Conservation (phyloP, 2,797 vertebrate species). For the Alfaro cultratus region DNA sequence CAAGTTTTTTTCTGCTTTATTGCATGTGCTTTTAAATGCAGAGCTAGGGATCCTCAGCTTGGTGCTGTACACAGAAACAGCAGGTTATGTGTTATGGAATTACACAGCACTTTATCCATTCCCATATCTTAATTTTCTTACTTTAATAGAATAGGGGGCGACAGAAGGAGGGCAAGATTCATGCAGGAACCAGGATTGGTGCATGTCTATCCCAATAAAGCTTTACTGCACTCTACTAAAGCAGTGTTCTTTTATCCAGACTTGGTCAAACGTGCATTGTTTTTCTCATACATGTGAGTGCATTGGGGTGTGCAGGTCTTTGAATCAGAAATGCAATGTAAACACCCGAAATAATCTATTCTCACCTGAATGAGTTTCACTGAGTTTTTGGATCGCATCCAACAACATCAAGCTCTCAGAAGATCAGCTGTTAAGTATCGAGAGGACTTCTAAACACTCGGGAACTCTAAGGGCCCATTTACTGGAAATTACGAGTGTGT, state of each 20-base stretch:
- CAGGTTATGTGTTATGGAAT: neutral
- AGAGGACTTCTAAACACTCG: slow-evolving; percentile 30
- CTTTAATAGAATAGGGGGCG: neutral
- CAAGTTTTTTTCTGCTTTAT: neutral
- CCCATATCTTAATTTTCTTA: neutral
- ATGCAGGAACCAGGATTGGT: neutral
- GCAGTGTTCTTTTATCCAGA: neutral
- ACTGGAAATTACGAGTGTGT: slow-evolving; percentile 43
- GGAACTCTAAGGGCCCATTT: slow-evolving; percentile 45
- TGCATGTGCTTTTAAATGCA: neutral
- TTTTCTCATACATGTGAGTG: neutral
- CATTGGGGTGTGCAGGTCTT: neutral
- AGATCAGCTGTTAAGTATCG: slow-evolving; percentile 54
- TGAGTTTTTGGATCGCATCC: slow-evolving; percentile 27
- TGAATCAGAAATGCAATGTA: slow-evolving; percentile 18
- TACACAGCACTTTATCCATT: neutral
- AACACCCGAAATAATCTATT: slow-evolving; percentile 33
- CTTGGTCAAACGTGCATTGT: neutral
- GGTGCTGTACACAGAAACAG: neutral
- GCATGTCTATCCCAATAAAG: neutral
- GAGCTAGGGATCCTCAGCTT: neutral
- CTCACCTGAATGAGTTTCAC: slow-evolving; percentile 29
- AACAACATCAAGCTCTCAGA: slow-evolving; percentile 43
- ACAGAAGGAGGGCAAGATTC: neutral
- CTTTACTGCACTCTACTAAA: neutral